Percentiles rank a stretch among this genome's conserved stretches.
phyloP scores from a whole-genome alignment of 35 echinoderm and acorn worm species.

The Patiria miniata region DNA sequence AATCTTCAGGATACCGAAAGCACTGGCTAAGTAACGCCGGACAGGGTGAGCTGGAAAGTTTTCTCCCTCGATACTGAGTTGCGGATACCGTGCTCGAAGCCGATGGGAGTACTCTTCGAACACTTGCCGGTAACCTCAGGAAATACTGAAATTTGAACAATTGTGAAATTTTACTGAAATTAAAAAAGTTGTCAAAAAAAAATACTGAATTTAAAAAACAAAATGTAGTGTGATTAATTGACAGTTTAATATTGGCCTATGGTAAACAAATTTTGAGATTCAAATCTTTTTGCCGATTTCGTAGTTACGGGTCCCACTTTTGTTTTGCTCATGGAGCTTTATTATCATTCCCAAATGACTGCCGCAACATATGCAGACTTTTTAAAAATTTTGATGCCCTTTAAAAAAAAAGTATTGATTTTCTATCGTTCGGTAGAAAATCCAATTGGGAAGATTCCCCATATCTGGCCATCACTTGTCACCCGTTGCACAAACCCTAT shows the following conservation, averaged over 20 bases:
- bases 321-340: no score
- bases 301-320: no score
- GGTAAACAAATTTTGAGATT: no score
- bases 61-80: conserved; percentile 74
- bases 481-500: no score
- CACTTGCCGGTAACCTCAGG: conserved; percentile 96
- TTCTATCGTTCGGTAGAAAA: no score
- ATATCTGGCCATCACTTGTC: no score
- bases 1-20: conserved; percentile 70
- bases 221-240: background rate
- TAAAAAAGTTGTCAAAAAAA: background rate
- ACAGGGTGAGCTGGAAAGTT: conserved; percentile 87
- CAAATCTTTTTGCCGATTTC: no score
- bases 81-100: conserved; percentile 86
- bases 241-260: background rate
- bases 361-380: no score
- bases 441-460: no score
- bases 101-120: conserved; percentile 90
- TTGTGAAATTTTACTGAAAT: background rate
- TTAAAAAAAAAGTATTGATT: no score
- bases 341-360: no score
- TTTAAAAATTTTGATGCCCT: no score
- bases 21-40: conserved; percentile 72
- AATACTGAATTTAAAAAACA: background rate
- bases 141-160: conserved; percentile 70